Percentiles rank a stretch among this genome's conserved stretches.
phyloP scores from a whole-genome alignment of 2,888 invertebrate genomes.

The Netelia virgata region DNA sequence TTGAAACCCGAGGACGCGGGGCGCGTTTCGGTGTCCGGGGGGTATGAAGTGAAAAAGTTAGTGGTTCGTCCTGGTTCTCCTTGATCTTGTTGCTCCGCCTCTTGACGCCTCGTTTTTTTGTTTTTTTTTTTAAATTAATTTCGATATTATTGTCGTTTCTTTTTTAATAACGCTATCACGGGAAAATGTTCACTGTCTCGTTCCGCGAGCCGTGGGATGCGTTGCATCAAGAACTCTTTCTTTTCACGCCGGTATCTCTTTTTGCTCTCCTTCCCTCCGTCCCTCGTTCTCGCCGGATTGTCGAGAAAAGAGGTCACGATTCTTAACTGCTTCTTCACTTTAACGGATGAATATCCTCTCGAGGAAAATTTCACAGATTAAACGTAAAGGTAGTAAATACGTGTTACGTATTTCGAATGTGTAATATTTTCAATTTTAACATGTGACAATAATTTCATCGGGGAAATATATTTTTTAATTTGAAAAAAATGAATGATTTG shows the following conservation, averaged over 20 bases:
- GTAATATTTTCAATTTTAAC: too few species aligned
- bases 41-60: neutral
- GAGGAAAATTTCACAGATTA: slow-evolving; percentile 26
- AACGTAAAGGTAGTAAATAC: neutral
- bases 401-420: neutral
- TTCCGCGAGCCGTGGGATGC: slow-evolving; percentile 28
- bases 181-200: slow-evolving; percentile 47
- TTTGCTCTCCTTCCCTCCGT: slow-evolving; percentile 9
- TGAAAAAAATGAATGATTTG: too few species aligned
- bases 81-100: neutral
- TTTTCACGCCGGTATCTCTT: slow-evolving; percentile 51
- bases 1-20: slow-evolving; percentile 41
- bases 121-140: slow-evolving; percentile 13
- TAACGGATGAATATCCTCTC: slow-evolving; percentile 44
- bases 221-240: slow-evolving; percentile 50
- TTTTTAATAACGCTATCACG: slow-evolving; percentile 42
- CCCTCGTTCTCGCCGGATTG: neutral
- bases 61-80: slow-evolving; percentile 16
- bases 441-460: too few species aligned
- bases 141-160: slow-evolving; percentile 6
- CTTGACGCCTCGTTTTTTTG: slow-evolving; percentile 9
- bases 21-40: neutral
- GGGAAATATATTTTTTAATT: too few species aligned
- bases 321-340: slow-evolving; percentile 20
- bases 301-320: slow-evolving; percentile 53